Evolutionary conservation across 2,113 vertebrate species (phyloP).

Genomic region (Morone chrysops): DNA sequence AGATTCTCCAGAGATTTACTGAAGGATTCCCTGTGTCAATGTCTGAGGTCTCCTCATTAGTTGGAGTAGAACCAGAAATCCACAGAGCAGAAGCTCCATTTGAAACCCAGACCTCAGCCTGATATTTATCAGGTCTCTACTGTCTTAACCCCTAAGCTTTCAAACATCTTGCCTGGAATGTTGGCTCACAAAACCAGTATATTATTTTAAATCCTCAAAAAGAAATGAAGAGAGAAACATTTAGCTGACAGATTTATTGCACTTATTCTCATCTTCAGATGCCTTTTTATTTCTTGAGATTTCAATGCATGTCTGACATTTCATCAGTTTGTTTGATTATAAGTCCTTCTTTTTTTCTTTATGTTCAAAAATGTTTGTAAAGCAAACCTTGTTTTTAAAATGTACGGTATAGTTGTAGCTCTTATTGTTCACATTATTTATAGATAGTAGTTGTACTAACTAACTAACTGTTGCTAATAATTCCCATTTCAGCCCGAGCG

Average conservation of each 20-base stretch:
- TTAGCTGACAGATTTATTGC: background rate
- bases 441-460: background rate
- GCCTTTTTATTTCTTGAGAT: background rate
- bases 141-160: background rate
- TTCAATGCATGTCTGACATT: background rate
- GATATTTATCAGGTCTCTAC: background rate
- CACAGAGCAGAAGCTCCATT: background rate
- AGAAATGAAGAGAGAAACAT: background rate
- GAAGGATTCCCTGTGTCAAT: background rate
- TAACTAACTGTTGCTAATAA: background rate
- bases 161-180: slow-evolving; percentile 2
- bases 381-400: background rate
- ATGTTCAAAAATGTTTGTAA: background rate
- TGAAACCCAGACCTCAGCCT: background rate
- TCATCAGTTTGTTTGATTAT: background rate
- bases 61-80: background rate
- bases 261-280: background rate
- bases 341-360: background rate
- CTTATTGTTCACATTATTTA: background rate
- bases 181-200: background rate
- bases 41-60: background rate
- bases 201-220: background rate
- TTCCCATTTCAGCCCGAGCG: slow-evolving; percentile 90
- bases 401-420: background rate
- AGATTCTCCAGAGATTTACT: background rate